phyloP scores from a whole-genome alignment of 2,113 vertebrate genomes.

The Pangasianodon gigas region DNA sequence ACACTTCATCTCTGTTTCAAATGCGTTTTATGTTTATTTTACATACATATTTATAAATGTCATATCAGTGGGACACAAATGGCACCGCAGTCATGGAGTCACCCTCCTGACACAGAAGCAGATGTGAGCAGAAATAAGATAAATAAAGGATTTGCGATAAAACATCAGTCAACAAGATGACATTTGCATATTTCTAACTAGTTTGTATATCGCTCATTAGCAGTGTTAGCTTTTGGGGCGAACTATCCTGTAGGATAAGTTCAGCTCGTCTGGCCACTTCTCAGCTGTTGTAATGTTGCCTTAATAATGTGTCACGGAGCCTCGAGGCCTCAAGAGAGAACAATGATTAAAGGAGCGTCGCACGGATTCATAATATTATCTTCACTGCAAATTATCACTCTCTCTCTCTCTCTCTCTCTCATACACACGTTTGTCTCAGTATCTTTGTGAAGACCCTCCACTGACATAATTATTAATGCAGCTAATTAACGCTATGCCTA shows the following conservation, averaged over 20 bases:
- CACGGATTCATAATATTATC: neutral
- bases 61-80: neutral
- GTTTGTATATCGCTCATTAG: constrained; percentile 9
- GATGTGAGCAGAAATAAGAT: constrained; percentile 23
- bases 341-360: neutral
- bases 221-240: constrained; percentile 3
- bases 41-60: neutral
- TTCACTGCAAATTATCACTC: neutral
- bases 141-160: neutral
- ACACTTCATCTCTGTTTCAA: neutral
- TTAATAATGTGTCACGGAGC: constrained; percentile 20
- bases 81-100: neutral
- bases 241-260: constrained; percentile 43
- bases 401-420: neutral
- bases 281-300: constrained; percentile 35
- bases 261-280: constrained; percentile 48
- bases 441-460: neutral
- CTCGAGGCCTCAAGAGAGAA: neutral
- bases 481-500: neutral
- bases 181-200: constrained; percentile 10
- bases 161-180: neutral
- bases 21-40: neutral
- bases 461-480: neutral
- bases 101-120: neutral
- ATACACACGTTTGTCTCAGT: neutral